These are phyloP conservation scores for Hyles vespertilio DNA, from an alignment of 1,140 invertebrate genomes.

Conservation along the genomic window DNA sequence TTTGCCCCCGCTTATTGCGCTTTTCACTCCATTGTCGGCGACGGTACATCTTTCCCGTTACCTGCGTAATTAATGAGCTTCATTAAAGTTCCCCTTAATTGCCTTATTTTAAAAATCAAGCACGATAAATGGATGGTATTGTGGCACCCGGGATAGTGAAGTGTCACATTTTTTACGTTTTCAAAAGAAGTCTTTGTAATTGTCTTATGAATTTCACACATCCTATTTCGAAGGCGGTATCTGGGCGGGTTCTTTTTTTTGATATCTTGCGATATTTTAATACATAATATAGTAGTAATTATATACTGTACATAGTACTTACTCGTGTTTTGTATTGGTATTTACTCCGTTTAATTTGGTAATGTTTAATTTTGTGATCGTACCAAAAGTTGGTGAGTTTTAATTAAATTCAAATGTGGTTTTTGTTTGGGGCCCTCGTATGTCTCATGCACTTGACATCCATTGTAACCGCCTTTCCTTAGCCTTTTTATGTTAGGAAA, in stretches of 20 bases:
- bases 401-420: conserved; percentile 64
- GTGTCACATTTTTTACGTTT: no score
- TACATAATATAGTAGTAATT: no score
- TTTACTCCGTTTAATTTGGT: neutral
- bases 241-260: no score
- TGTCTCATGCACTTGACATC: conserved; percentile 51
- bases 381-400: conserved; percentile 59
- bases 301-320: no score
- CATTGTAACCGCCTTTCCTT: conserved; percentile 46
- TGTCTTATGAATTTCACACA: no score
- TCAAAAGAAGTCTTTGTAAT: no score
- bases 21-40: conserved; percentile 20
- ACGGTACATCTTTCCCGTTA: neutral
- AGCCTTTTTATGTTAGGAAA: conserved; percentile 10
- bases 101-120: no score
- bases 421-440: conserved; percentile 44
- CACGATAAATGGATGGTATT: no score
- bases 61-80: conserved; percentile 1
- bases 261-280: no score
- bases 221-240: no score
- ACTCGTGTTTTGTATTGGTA: no score
- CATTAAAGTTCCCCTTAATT: conserved; percentile 1
- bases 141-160: neutral
- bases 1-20: conserved; percentile 23
- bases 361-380: conserved; percentile 31